Percentiles rank a stretch among this genome's conserved stretches.
Evolutionary conservation across 2,113 vertebrate species (phyloP).

Genomic region (Marcusenius ussheri): DNA sequence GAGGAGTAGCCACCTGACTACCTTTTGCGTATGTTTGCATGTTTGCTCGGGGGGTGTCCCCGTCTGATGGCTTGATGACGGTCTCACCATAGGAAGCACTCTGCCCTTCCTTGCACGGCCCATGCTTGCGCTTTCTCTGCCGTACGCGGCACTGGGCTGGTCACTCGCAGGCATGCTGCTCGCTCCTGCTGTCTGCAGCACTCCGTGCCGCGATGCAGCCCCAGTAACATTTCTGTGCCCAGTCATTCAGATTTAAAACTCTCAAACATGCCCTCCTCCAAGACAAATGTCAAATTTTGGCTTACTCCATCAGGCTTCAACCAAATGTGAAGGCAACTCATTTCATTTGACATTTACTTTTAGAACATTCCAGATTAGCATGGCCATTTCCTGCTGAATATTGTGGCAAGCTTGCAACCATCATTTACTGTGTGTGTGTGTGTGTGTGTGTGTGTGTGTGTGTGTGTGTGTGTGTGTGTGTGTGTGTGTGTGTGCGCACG

Average conservation of each 20-base stretch:
- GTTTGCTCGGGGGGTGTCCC: background rate
- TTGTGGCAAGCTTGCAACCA: background rate
- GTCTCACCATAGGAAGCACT: background rate
- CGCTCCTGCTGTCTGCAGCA: background rate
- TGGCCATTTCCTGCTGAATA: slow-evolving; percentile 14
- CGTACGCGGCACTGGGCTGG: background rate
- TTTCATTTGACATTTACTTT: slow-evolving; percentile 25
- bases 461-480: background rate
- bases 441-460: background rate
- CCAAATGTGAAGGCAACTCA: slow-evolving; percentile 20
- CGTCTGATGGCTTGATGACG: background rate
- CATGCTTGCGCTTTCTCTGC: background rate
- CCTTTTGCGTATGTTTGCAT: background rate
- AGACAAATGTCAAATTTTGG: slow-evolving; percentile 18
- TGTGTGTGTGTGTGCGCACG: too few species aligned
- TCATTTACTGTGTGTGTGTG: slow-evolving; percentile 13
- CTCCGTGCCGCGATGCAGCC: background rate
- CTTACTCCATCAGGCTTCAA: background rate
- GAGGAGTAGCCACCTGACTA: background rate
- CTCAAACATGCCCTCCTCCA: background rate
- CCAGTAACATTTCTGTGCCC: background rate
- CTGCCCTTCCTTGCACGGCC: background rate
- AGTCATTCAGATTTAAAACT: slow-evolving; percentile 2
- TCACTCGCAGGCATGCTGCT: background rate
- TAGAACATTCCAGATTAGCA: slow-evolving; percentile 13